A percentile compares a stretch with the other conserved stretches of the same genome.
Conservation (phyloP, 2,113 vertebrate species). For the Sphaerodactylus townsendi region DNA sequence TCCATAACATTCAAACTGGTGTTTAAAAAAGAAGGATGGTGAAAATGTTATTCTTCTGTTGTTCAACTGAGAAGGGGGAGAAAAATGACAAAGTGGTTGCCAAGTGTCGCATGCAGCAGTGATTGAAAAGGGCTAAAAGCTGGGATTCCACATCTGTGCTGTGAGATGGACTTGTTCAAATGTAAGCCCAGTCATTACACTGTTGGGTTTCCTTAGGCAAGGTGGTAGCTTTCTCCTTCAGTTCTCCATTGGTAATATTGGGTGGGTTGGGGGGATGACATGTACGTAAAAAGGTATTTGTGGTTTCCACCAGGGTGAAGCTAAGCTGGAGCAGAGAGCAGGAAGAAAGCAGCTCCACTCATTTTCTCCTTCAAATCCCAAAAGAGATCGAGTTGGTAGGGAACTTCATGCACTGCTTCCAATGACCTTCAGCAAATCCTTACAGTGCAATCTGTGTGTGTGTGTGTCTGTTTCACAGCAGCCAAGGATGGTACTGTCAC, state of each 20-base stretch:
- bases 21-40: background rate
- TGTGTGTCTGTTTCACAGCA: too few relatives aligned
- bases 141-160: background rate
- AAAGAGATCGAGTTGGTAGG: too few relatives aligned
- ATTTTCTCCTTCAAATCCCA: too few relatives aligned
- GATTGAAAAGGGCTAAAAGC: background rate
- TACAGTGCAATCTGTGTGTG: too few relatives aligned
- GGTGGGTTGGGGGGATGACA: background rate
- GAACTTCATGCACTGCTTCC: too few relatives aligned
- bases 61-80: background rate
- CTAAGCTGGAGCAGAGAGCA: too few relatives aligned
- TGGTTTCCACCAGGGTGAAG: too few relatives aligned
- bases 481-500: too few relatives aligned
- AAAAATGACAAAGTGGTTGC: background rate
- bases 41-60: background rate
- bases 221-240: background rate
- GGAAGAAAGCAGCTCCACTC: too few relatives aligned
- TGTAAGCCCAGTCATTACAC: background rate
- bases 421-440: background rate
- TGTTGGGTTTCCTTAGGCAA: background rate
- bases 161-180: background rate
- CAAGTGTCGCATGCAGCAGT: too few relatives aligned
- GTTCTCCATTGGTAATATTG: background rate
- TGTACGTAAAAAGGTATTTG: background rate
- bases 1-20: background rate